Evolutionary conservation across 2,888 invertebrate genomes (phyloP).

Genomic region (Drosophila flavopinicola): DNA sequence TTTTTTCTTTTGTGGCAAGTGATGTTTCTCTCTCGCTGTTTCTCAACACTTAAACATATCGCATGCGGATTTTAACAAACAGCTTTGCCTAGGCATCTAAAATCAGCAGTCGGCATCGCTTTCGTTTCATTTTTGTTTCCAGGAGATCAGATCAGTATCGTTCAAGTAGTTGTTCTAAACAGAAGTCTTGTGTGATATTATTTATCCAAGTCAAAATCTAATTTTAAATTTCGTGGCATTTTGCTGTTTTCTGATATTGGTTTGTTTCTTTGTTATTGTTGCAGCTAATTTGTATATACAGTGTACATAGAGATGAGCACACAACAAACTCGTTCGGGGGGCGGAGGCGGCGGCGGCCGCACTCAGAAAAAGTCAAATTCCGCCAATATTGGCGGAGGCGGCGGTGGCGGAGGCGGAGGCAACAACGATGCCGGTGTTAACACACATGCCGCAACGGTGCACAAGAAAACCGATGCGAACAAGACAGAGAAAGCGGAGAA

Average conservation of each 20-base stretch:
- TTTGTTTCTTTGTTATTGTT: too few species aligned
- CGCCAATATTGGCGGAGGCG: conserved; percentile 81
- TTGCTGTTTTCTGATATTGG: too few species aligned
- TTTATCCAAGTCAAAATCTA: conserved; percentile 37
- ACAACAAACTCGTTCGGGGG: conserved; percentile 85
- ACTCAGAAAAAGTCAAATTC: conserved; percentile 84
- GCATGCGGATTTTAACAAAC: too few species aligned
- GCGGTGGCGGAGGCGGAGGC: conserved; percentile 80
- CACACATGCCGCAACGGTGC: conserved; percentile 82
- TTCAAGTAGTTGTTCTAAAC: conserved; percentile 37
- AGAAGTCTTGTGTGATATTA: conserved; percentile 44
- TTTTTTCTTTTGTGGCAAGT: neutral
- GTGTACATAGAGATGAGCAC: conserved; percentile 85
- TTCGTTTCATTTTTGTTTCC: conserved; percentile 1
- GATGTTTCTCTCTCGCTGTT: neutral
- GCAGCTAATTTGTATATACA: conserved; percentile 85
- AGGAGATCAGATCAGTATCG: conserved; percentile 30
- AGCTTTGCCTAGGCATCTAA: neutral
- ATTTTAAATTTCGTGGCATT: conserved; percentile 27
- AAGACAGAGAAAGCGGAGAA: conserved; percentile 86
- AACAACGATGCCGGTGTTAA: conserved; percentile 57
- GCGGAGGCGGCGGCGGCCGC: conserved; percentile 82
- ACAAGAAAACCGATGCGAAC: conserved; percentile 86
- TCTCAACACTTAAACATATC: conserved; percentile 3
- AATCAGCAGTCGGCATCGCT: conserved; percentile 34